These are phyloP conservation scores for Atethmia centrago DNA, from an alignment of 2,888 invertebrate genomes.

Conservation along the genomic window DNA sequence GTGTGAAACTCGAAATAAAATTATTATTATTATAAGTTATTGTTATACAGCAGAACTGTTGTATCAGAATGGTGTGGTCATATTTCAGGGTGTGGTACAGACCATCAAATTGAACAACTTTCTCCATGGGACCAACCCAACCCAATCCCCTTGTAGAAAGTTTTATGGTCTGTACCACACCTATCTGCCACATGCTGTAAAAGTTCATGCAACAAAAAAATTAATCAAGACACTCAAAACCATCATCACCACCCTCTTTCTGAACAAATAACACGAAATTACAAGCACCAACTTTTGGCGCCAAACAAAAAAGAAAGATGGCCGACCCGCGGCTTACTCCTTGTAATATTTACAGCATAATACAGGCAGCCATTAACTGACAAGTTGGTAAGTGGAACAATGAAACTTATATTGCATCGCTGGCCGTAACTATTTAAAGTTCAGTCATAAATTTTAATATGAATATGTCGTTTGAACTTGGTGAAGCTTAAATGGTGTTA, in stretches of 20 bases:
- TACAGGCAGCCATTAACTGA: constrained; percentile 58
- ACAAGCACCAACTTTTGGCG: constrained; percentile 40
- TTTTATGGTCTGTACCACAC: no score
- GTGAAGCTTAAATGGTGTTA: constrained; percentile 59
- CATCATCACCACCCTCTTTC: background rate
- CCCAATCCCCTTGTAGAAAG: no score
- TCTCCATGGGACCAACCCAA: no score
- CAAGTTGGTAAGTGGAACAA: constrained; percentile 78
- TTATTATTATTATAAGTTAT: no score
- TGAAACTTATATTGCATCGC: constrained; percentile 81
- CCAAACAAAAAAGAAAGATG: constrained; percentile 45
- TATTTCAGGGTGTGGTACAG: no score
- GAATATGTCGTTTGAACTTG: constrained; percentile 84
- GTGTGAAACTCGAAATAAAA: no score
- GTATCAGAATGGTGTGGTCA: no score
- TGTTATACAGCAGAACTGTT: no score
- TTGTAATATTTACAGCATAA: constrained; percentile 55
- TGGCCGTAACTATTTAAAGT: constrained; percentile 83
- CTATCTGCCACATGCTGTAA: no score
- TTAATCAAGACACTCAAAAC: background rate
- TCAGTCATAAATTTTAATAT: constrained; percentile 87
- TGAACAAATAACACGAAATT: constrained; percentile 8
- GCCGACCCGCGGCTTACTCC: constrained; percentile 36
- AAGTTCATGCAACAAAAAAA: background rate
- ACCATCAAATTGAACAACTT: no score